These are phyloP conservation scores for Drosophila sulfurigaster DNA, from an alignment of 1,140 invertebrate genomes.

Conservation along the genomic window DNA sequence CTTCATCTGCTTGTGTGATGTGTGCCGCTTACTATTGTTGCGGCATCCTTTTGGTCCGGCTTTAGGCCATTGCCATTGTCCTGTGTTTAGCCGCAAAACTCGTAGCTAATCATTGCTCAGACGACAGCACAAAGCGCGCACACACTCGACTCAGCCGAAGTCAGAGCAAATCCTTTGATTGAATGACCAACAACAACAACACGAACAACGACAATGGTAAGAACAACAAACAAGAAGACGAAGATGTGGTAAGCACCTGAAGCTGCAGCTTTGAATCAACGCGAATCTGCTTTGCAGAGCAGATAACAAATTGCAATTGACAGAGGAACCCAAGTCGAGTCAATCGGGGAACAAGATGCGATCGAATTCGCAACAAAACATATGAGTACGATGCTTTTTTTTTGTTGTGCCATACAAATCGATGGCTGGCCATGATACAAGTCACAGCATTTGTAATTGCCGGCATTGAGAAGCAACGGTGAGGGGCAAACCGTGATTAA, in stretches of 20 bases:
- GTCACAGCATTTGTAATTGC: slow-evolving; percentile 80
- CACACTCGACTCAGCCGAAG: slow-evolving; percentile 19
- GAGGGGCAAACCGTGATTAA: not conserved
- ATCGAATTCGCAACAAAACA: slow-evolving; percentile 74
- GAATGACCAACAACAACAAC: slow-evolving; percentile 28
- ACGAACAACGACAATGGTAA: slow-evolving; percentile 7
- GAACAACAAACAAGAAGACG: not conserved
- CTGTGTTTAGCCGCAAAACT: slow-evolving; percentile 47
- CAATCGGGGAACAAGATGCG: slow-evolving; percentile 62
- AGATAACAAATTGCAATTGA: slow-evolving; percentile 85
- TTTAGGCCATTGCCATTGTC: slow-evolving; percentile 29
- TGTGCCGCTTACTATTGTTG: slow-evolving; percentile 52
- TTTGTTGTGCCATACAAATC: slow-evolving; percentile 62
- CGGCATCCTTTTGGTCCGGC: slow-evolving; percentile 38
- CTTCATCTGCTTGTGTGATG: slow-evolving; percentile 44
- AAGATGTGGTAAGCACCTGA: slow-evolving; percentile 4
- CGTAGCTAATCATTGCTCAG: slow-evolving; percentile 53
- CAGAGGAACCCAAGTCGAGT: slow-evolving; percentile 63
- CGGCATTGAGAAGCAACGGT: slow-evolving; percentile 17
- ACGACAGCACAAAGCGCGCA: slow-evolving; percentile 21
- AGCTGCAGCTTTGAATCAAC: slow-evolving; percentile 17
- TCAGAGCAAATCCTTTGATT: slow-evolving; percentile 43
- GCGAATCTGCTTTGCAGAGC: slow-evolving; percentile 47
- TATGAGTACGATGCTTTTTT: slow-evolving; percentile 19
- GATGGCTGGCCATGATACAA: slow-evolving; percentile 78